Evolutionary conservation across 2,113 vertebrate species (phyloP).

Genomic region (Echinops telfairi): DNA sequence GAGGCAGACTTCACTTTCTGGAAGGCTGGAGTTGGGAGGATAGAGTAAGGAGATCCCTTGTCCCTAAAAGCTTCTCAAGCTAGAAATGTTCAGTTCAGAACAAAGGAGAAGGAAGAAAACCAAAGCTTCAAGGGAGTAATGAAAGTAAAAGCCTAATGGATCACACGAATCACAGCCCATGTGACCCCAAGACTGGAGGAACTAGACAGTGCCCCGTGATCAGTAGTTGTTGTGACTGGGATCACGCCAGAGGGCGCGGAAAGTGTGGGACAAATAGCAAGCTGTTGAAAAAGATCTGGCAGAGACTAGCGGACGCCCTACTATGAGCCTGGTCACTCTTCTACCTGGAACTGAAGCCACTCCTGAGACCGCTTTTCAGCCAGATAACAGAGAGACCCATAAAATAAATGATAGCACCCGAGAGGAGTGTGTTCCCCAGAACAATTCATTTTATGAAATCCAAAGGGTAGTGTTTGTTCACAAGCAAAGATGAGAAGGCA

Average conservation of each 20-base stretch:
- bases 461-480: no score
- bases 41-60: not conserved
- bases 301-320: not conserved
- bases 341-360: not conserved
- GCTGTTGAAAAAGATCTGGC: not conserved
- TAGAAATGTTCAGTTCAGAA: not conserved
- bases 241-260: not conserved
- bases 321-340: no score
- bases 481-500: not conserved
- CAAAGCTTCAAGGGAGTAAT: not conserved
- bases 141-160: not conserved
- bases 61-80: slow-evolving; percentile 51
- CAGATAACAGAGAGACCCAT: not conserved
- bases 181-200: no score
- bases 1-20: not conserved
- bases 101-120: not conserved
- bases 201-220: not conserved
- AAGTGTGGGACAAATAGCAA: not conserved
- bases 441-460: not conserved
- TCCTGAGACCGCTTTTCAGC: not conserved
- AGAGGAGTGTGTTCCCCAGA: not conserved
- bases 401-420: not conserved
- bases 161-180: not conserved
- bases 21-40: not conserved
- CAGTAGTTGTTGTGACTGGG: not conserved